Evolutionary conservation across 2,113 vertebrate species (phyloP), one percentile per base, ranked within the genome.

Genomic region (Plotosus lineatus): DNA sequence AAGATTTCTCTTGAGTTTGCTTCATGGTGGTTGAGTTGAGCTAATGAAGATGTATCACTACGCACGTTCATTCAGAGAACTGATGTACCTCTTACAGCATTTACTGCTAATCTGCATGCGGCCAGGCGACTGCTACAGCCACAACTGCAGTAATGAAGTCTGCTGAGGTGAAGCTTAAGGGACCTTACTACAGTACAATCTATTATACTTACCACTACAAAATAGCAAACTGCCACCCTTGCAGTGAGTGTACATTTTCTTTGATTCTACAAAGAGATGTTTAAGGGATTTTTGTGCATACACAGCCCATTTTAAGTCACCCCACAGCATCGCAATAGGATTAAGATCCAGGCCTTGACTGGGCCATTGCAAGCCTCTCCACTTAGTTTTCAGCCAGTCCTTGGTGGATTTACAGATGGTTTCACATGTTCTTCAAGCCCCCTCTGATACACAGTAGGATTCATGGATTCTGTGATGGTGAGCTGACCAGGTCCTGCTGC

Each of bases 51-150:
- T 48, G 55, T 44, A 73, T 21, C 23, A 6, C 31, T 51, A 14
- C 7, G 56, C 21, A 4, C 68, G 19, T 63, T 61, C 53, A 10
- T 68, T 44, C 55, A 3, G 77, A 72, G 23, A n/a, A 60, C 55
- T 66, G 63, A 44, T 69, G 50, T 69, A 53, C 55, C 69, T 40
- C 55, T 72, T 58, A 42, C 55, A 36, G 68, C 51, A 56, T 36
- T 60, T 60, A 60, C 66, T 11, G 78, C 33, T 46, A 33, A 69
- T 72, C 66, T 73, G 53, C 42, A 80, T 75, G 73, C 31, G 71
- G 48, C 50, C 72, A 66, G 63, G 63, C 21, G 21, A 66, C 63
- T 40, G 36, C 63, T 66, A 23, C 63, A 40, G 63, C 38, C 65
- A 56, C 33, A 1, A 4, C 21, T 40, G 33, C 51, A 19, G 73